Percentiles rank a stretch among this genome's conserved stretches.
Evolutionary conservation across 2,888 invertebrate genomes (phyloP).

Genomic region (Cacoxenus indagator): DNA sequence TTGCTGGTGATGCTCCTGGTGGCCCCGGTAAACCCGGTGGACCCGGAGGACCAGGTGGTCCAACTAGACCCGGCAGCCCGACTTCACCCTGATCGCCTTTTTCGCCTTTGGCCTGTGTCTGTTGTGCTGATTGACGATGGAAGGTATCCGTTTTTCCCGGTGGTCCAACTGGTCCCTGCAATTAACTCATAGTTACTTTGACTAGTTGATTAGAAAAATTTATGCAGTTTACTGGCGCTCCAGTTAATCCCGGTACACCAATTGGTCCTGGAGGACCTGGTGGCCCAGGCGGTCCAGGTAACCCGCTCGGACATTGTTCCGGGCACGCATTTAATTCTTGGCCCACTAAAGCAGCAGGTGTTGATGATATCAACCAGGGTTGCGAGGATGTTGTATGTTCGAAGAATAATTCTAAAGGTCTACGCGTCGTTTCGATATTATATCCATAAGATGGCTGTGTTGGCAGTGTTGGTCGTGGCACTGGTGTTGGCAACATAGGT

Average conservation of each 20-base stretch:
- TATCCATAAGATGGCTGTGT: background rate
- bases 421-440: background rate
- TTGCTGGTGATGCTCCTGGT: conserved; percentile 72
- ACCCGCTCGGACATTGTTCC: conserved; percentile 75
- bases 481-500: background rate
- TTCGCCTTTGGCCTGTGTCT: conserved; percentile 40
- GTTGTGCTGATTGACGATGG: conserved; percentile 24
- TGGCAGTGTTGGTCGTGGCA: background rate
- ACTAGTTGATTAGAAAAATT: background rate
- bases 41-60: conserved; percentile 72
- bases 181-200: background rate
- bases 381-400: conserved; percentile 26
- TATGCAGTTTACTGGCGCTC: background rate
- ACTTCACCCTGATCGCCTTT: conserved; percentile 42
- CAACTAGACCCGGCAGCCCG: conserved; percentile 63
- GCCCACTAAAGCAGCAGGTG: conserved; percentile 28
- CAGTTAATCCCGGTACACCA: conserved; percentile 65
- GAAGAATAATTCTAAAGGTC: conserved; percentile 28
- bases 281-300: conserved; percentile 75
- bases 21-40: conserved; percentile 72
- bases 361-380: conserved; percentile 23
- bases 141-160: conserved; percentile 8
- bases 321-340: conserved; percentile 43
- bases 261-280: conserved; percentile 12
- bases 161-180: conserved; percentile 21